A percentile compares a stretch with the other conserved stretches of the same genome.
These are phyloP conservation scores for Diorhabda elongata DNA, from an alignment of 1,140 invertebrate species.

Conservation along the genomic window DNA sequence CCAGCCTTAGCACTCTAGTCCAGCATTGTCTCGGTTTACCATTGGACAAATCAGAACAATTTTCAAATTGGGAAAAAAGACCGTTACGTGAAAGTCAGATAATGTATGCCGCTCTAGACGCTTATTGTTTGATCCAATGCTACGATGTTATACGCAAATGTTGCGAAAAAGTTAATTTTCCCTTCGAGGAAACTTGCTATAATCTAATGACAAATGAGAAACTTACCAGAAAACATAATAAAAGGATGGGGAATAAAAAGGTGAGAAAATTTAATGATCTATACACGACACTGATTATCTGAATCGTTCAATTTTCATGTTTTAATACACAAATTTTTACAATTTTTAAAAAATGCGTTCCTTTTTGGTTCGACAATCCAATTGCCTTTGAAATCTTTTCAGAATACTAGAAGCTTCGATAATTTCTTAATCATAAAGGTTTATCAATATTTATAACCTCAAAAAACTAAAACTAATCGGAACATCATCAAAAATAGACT, in stretches of 20 bases:
- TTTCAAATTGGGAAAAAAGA: constrained; percentile 82
- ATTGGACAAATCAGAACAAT: constrained; percentile 77
- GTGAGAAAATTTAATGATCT: neutral
- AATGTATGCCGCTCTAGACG: constrained; percentile 77
- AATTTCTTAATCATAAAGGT: too few species aligned
- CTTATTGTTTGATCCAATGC: constrained; percentile 72
- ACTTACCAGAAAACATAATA: constrained; percentile 47
- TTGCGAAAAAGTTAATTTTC: constrained; percentile 52
- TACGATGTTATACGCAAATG: constrained; percentile 57
- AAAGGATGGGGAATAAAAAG: constrained; percentile 37
- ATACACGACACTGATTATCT: too few species aligned
- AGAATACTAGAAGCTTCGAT: too few species aligned
- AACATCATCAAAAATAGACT: too few species aligned
- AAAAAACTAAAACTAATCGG: too few species aligned
- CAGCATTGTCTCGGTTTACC: constrained; percentile 66
- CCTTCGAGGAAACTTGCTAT: constrained; percentile 58
- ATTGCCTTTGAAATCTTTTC: too few species aligned
- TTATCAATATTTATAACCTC: too few species aligned
- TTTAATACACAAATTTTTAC: too few species aligned
- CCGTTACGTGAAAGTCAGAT: constrained; percentile 72
- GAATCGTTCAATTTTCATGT: too few species aligned
- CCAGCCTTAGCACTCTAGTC: constrained; percentile 66
- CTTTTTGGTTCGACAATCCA: too few species aligned
- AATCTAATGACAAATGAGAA: constrained; percentile 52
- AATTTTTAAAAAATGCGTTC: too few species aligned